A percentile compares a stretch with the other conserved stretches of the same genome.
These are phyloP conservation scores for Troides aeacus DNA, from an alignment of 2,888 invertebrate genomes.

Conservation along the genomic window DNA sequence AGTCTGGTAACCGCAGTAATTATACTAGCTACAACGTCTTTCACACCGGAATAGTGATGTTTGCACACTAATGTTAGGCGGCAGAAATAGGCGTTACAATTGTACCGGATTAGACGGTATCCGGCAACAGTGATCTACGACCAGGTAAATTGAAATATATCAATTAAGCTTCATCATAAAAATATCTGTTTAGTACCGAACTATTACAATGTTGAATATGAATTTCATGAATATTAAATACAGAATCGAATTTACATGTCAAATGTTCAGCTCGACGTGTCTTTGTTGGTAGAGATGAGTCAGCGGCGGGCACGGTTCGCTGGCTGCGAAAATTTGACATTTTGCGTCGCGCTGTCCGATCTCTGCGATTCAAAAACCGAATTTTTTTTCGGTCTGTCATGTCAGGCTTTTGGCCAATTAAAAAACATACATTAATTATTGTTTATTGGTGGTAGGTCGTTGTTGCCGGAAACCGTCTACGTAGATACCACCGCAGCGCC, in stretches of 20 bases:
- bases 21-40: too few relatives aligned
- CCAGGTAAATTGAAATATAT: not conserved
- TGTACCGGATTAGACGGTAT: too few relatives aligned
- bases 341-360: conserved; percentile 34
- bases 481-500: too few relatives aligned
- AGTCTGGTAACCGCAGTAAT: too few relatives aligned
- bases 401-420: not conserved
- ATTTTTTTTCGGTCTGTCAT: conserved; percentile 40
- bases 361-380: conserved; percentile 3
- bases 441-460: too few relatives aligned
- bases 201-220: not conserved
- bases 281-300: conserved; percentile 55
- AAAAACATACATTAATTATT: not conserved
- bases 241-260: conserved; percentile 46
- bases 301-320: conserved; percentile 65
- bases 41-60: too few relatives aligned
- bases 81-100: too few relatives aligned
- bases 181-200: not conserved
- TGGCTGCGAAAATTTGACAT: conserved; percentile 70
- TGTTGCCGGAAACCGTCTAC: too few relatives aligned
- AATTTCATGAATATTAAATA: conserved; percentile 44
- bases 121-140: too few relatives aligned
- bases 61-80: too few relatives aligned
- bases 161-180: not conserved
- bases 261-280: conserved; percentile 39